phyloP scores from a whole-genome alignment of 2,113 vertebrate species.

The Cricetomys ansorgei region DNA sequence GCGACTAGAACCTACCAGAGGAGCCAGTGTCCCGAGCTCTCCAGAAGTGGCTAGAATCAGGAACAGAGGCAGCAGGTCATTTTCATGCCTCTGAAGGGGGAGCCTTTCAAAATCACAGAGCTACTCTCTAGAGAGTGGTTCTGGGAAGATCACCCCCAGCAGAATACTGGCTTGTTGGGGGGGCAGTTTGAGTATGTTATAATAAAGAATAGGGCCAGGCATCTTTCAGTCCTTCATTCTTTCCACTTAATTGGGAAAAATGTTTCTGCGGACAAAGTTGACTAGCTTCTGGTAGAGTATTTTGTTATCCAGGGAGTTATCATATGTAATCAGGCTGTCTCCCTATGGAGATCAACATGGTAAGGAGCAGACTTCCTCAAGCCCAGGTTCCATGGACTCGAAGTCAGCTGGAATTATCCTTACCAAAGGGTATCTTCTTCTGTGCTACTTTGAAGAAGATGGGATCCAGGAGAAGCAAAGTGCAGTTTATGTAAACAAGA shows the following conservation, averaged over 20 bases:
- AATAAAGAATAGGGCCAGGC: not conserved
- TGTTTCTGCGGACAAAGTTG: not conserved
- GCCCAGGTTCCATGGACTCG: not conserved
- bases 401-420: not conserved
- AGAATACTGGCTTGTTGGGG: not conserved
- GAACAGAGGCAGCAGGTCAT: not conserved
- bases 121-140: not conserved
- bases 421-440: not conserved
- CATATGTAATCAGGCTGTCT: not conserved
- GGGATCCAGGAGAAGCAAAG: not conserved
- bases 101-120: not conserved
- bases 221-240: not conserved
- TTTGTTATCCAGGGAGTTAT: not conserved
- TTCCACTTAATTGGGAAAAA: not conserved
- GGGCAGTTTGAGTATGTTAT: not conserved
- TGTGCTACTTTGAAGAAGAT: not conserved
- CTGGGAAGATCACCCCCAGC: not conserved
- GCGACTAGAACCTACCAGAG: not conserved
- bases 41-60: not conserved
- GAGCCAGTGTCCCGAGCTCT: not conserved
- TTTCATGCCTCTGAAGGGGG: not conserved
- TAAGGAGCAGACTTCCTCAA: not conserved
- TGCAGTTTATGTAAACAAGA: not conserved
- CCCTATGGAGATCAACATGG: not conserved
- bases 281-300: not conserved